Conservation (phyloP, 1,140 invertebrate species). For the Micrasema minimum region DNA sequence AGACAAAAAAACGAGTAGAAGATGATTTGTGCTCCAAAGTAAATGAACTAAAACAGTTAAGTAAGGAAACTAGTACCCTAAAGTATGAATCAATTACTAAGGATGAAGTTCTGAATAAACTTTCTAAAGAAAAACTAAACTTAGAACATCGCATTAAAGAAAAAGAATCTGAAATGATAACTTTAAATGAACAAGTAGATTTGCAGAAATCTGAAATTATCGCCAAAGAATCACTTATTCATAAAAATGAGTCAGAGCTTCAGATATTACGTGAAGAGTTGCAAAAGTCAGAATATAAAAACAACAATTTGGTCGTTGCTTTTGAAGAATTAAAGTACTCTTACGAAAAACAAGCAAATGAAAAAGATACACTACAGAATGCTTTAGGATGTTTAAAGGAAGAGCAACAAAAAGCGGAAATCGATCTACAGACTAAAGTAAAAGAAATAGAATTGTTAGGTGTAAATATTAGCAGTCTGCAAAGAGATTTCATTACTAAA, state of each 20-base stretch:
- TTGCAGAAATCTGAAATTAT: background rate
- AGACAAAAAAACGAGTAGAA: background rate
- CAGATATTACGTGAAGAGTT: background rate
- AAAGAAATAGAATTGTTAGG: slow-evolving; percentile 1
- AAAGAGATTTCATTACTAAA: background rate
- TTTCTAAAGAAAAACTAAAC: background rate
- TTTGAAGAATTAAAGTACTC: background rate
- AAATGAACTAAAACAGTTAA: slow-evolving; percentile 4
- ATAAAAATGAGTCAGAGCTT: background rate
- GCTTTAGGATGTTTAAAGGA: background rate
- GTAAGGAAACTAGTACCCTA: no score
- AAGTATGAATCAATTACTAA: background rate
- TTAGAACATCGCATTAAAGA: background rate
- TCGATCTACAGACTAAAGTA: slow-evolving; percentile 1
- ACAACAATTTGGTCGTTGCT: background rate
- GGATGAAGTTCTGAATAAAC: background rate
- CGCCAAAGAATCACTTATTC: background rate
- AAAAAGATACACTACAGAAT: background rate
- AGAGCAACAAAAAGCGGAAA: background rate
- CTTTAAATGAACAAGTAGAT: background rate
- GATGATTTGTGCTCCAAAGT: background rate
- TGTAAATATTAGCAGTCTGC: no score
- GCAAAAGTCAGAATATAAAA: background rate
- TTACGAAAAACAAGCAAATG: background rate
- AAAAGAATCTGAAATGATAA: background rate